Evolutionary conservation across 1,140 invertebrate genomes (phyloP), one percentile per base, ranked within the genome.

Genomic region (Aphelenchoides fujianensis): DNA sequence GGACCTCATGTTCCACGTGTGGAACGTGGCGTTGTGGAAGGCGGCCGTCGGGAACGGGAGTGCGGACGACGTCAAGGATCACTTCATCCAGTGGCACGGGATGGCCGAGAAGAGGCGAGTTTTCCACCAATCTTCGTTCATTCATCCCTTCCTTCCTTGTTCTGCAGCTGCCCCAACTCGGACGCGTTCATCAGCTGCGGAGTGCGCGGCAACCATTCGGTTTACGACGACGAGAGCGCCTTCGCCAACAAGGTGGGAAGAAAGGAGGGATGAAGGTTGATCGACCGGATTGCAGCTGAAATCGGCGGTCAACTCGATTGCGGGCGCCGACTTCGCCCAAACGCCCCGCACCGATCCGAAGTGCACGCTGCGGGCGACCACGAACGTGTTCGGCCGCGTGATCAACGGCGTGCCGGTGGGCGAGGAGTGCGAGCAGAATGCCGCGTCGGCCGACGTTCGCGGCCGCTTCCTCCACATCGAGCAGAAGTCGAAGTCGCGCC

Each of bases 51-150:
- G n/a, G n/a, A 67, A 66, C 34, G 23, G 67, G 62, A 7, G 5
- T 5, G n/a, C n/a, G n/a, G 5, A 48, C 52, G 27, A 16, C 30
- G 27, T 2, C 12, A 35, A n/a, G 2, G 67, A 69, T 69, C 27
- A n/a, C 1, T 69, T 70, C 37, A 71, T 69, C 7, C 67, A 69
- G 71, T 69, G 67, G 67, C 67, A 69, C 30, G 67, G 67, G 31
- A 69, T 69, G 67, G 67, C 67, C n/a, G 67, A 69, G 30, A 71
- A 59, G 3, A 69, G 67, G 62, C 67, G 5, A 7, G n/a, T 16
- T 36, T 41, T 66, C 1, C 37, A 66, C 1, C 12, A 5, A 19
- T n/a, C n/a, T n/a, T n/a, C n/a, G n/a, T n/a, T n/a, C n/a, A n/a
- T n/a, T n/a, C n/a, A n/a, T n/a, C n/a, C n/a, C n/a, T n/a, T n/a